A percentile compares a stretch with the other conserved stretches of the same genome.
phyloP scores from a whole-genome alignment of 2,888 invertebrate genomes.

The Cyaniris semiargus region DNA sequence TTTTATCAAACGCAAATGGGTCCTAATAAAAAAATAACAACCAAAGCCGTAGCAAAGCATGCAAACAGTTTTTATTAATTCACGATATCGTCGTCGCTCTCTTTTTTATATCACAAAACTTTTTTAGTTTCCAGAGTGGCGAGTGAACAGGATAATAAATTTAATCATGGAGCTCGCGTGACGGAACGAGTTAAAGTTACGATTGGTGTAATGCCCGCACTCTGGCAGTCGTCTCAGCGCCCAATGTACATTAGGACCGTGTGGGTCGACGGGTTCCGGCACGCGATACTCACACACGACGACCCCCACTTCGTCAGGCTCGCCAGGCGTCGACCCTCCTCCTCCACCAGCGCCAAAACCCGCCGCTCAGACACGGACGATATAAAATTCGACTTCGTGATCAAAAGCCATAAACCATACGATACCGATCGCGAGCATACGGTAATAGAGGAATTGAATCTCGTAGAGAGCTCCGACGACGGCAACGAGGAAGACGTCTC shows the following conservation, averaged over 20 bases:
- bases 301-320: constrained; percentile 73
- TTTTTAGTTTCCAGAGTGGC: constrained; percentile 16
- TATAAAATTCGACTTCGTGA: constrained; percentile 60
- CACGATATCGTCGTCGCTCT: background rate
- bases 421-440: constrained; percentile 47
- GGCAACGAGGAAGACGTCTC: constrained; percentile 57
- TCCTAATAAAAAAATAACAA: background rate
- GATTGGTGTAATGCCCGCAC: constrained; percentile 69
- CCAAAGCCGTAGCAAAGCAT: background rate
- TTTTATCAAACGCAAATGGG: background rate
- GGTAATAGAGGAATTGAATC: constrained; percentile 58
- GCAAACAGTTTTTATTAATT: background rate
- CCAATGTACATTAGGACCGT: constrained; percentile 82
- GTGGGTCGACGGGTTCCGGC: constrained; percentile 87
- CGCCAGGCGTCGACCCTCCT: constrained; percentile 59
- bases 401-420: constrained; percentile 55
- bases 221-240: constrained; percentile 83
- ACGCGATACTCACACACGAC: constrained; percentile 84
- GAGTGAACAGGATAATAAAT: constrained; percentile 43
- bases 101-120: constrained; percentile 4
- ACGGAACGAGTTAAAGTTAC: constrained; percentile 47
- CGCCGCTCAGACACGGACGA: constrained; percentile 58
- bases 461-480: constrained; percentile 62
- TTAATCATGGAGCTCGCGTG: constrained; percentile 69
- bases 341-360: constrained; percentile 56